phyloP scores from a whole-genome alignment of 2,888 invertebrate species.

The Malthinus flaveolus region DNA sequence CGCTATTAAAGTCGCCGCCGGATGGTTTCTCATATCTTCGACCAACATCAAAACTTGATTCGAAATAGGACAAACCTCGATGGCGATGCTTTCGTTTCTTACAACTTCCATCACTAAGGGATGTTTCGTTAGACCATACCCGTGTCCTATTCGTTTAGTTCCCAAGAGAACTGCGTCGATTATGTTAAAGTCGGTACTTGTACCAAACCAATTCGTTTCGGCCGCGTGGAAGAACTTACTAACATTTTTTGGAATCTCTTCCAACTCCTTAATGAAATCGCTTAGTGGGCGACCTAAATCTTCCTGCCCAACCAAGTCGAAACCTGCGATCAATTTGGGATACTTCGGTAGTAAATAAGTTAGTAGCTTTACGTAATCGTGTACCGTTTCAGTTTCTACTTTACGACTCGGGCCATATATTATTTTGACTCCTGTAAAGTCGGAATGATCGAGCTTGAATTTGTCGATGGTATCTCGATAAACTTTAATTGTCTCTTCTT shows the following conservation, averaged over 20 bases:
- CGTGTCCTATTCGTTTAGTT: slow-evolving; percentile 76
- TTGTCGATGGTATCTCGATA: slow-evolving; percentile 61
- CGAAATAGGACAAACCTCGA: slow-evolving; percentile 79
- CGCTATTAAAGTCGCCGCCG: slow-evolving; percentile 66
- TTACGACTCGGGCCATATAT: slow-evolving; percentile 68
- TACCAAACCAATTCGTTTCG: slow-evolving; percentile 77
- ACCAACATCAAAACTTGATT: slow-evolving; percentile 73
- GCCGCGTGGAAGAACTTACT: slow-evolving; percentile 56
- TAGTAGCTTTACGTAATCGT: slow-evolving; percentile 47
- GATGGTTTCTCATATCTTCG: slow-evolving; percentile 75
- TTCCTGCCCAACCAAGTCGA: slow-evolving; percentile 81
- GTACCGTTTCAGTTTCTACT: slow-evolving; percentile 51
- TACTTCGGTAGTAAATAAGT: slow-evolving; percentile 53
- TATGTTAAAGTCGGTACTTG: slow-evolving; percentile 69
- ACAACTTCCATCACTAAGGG: slow-evolving; percentile 64
- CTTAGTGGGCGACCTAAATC: slow-evolving; percentile 68
- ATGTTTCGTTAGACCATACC: slow-evolving; percentile 73
- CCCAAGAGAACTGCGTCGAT: slow-evolving; percentile 76
- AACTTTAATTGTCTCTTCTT: slow-evolving; percentile 61
- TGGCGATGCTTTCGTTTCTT: slow-evolving; percentile 64
- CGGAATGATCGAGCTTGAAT: slow-evolving; percentile 63
- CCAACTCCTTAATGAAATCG: slow-evolving; percentile 62
- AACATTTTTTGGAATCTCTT: slow-evolving; percentile 25
- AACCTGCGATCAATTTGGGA: slow-evolving; percentile 72
- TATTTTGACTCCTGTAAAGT: slow-evolving; percentile 69